Base-by-base conservation (phyloP, 2,888 invertebrate genomes). In the Odiellus spinosus region DNA sequence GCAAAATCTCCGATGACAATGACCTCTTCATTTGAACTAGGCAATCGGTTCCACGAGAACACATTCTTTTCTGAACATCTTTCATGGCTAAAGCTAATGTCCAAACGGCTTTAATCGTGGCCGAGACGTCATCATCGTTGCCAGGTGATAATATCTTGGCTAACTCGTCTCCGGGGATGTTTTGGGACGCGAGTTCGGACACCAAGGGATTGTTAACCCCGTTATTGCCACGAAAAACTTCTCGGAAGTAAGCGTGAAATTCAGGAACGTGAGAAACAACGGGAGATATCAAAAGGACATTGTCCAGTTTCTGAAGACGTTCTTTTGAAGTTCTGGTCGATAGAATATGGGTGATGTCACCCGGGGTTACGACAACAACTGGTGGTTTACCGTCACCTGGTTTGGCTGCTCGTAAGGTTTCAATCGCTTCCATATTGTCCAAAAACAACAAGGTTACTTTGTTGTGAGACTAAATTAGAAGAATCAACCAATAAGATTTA, bases 31-130 rank as follows among this genome's bases (percentile, higher is more conserved):
- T 17, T 33, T 44, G 40, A 17, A 49, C 19, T 6, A 53, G 42
- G 42, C 53, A 53, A 19, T 53, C 50, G 1, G 50, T 47, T 10
- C 46, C 48, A 3, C 48, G 40, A 15, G 48, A 35, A 12, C 53
- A 53, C 8, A 42, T 44, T 6, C 49, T 40, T 3, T 40, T 32
- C 35, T 53, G 51, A 6, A 49, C 53, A 1, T 40, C 40, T 21
- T 41, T 44, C 36, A 51, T 32, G 3, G 53, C 52, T 15, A 50
- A 41, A 2, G 51, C 47, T 17, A 54, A 44, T 1, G 54, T 42
- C 52, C 54, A 53, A 3, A 55, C 50, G 5, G 54, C 54, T 34
- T 51, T 50, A 2, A 53, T 47, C 18, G 48, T 52, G 1, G 49
- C 32, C 10, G 53, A 47, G 1, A 55, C 53, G 14, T 49, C 49